A percentile compares a stretch with the other conserved stretches of the same genome.
These are phyloP conservation scores for Stictocephala bisonia DNA, from an alignment of 2,888 invertebrate genomes.

Conservation along the genomic window DNA sequence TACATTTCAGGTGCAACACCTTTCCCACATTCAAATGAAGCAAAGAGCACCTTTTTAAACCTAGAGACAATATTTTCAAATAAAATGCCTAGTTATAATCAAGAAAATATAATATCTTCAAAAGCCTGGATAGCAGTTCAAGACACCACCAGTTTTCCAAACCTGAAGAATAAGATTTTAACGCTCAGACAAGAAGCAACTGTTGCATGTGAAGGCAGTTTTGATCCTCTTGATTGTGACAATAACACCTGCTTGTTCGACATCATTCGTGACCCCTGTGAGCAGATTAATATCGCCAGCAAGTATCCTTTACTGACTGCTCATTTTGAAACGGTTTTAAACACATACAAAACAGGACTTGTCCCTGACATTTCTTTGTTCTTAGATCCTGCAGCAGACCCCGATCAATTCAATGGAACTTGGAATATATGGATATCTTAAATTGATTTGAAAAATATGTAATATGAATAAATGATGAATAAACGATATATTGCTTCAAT, in stretches of 20 bases:
- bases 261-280: constrained; percentile 81
- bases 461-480: too few species aligned
- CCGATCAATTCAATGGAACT: constrained; percentile 11
- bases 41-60: constrained; percentile 4
- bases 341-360: background rate
- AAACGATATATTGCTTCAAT: too few species aligned
- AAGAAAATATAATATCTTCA: background rate
- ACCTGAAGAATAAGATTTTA: background rate
- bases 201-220: constrained; percentile 61
- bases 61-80: background rate
- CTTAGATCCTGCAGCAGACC: constrained; percentile 37
- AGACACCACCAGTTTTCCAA: background rate
- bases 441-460: too few species aligned
- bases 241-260: constrained; percentile 74
- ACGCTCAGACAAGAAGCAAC: constrained; percentile 63
- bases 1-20: constrained; percentile 4
- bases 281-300: constrained; percentile 73
- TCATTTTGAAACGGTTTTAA: background rate
- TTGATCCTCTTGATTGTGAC: background rate
- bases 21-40: background rate
- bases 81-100: background rate
- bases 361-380: constrained; percentile 7
- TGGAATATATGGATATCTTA: constrained; percentile 45
- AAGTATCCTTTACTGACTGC: constrained; percentile 63
- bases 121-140: constrained; percentile 9